Base-by-base conservation (phyloP, 1,140 invertebrate species). In the Drosophila guanche region DNA sequence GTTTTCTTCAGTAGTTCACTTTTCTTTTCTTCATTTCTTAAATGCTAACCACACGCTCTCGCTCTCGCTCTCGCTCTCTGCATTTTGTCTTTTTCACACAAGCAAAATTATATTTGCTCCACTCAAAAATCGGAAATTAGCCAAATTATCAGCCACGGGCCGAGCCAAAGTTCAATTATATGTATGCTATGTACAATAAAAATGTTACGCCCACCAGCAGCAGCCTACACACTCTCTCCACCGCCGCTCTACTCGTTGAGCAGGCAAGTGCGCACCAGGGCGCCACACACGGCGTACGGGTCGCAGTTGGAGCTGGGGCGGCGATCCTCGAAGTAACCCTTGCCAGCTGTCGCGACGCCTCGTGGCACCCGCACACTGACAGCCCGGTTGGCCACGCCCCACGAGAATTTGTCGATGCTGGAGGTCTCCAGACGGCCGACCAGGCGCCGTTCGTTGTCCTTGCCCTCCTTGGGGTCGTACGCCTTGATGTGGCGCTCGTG, bases 301-400 rank as follows among this genome's bases (percentile, higher is more conserved):
- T 98, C 97, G 89, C 96, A 97, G 89, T 98, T 98, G 60, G 96
- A 97, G 40, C 96, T 94, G 8, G 97, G 97, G 81, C 97, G 93
- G 46, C 97, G 92, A 92, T 98, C 97, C 90, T 98, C 97, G 25
- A 98, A 93, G 80, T 98, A 98, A 2, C 97, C 97, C 75, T 94
- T 94, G 42, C 95, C 94, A n/a, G 96, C 95, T 57, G 96, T 95
- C 5, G 95, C 95, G 14, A 95, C 95, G 5, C 93, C 93, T n/a
- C 95, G 93, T 2, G 95, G 95, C 62, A 97, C 95, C 23, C 95
- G 94, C 48, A 96, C 95, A 81, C 94, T 95, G 59, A 93, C 93
- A 16, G 93, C 94, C 20, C 95, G 93, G 67, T 95, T 95, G 6
- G 95, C 95, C 8, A 96, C 94, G 4, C 95, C 95, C 93, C 94